These are phyloP conservation scores for Cinclus cinclus DNA, from an alignment of 2,113 vertebrate genomes.

Conservation along the genomic window DNA sequence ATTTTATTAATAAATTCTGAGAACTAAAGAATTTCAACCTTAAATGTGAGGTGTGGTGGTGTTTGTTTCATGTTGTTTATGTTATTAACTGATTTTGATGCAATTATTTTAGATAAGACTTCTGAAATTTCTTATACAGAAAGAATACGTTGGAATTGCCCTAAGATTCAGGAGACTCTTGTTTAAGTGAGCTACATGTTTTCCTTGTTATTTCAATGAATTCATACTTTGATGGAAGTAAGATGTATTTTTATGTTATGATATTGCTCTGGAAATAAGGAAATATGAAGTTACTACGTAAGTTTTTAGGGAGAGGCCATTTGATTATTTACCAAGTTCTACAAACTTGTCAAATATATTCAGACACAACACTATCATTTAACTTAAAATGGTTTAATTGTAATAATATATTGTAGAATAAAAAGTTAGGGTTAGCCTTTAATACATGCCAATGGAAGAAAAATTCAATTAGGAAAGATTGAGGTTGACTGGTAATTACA, in stretches of 20 bases:
- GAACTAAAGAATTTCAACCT: neutral
- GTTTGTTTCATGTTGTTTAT: neutral
- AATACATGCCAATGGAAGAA: neutral
- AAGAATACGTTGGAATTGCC: neutral
- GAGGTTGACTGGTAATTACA: slow-evolving; percentile 7
- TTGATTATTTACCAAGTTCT: neutral
- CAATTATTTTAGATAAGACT: neutral
- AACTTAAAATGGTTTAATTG: neutral
- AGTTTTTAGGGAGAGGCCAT: neutral
- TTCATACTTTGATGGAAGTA: neutral
- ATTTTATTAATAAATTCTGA: neutral
- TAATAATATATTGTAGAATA: neutral
- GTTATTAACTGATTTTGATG: neutral
- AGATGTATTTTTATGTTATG: neutral
- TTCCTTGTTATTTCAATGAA: neutral
- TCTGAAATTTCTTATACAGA: neutral
- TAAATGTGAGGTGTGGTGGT: neutral
- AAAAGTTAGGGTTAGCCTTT: neutral
- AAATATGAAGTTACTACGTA: neutral
- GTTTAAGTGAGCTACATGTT: neutral
- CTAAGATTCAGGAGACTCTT: neutral
- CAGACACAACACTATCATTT: neutral
- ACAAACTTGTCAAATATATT: neutral
- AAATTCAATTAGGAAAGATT: slow-evolving; percentile 6
- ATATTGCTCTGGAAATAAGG: neutral